Conservation (phyloP, 2,797 vertebrate species). For the Mycteria americana region DNA sequence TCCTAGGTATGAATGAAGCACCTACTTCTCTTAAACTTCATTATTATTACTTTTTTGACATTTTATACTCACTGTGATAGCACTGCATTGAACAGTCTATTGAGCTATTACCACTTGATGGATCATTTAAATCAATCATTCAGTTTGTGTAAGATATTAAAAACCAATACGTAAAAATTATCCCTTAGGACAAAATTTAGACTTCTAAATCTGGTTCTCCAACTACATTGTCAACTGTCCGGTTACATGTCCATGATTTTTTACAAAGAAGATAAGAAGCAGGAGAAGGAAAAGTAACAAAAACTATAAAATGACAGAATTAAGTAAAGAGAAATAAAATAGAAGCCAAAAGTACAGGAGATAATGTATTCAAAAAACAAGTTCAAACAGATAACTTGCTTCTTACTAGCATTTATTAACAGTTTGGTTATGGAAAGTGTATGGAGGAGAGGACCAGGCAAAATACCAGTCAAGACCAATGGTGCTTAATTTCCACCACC, state of each 20-base stretch:
- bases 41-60: neutral
- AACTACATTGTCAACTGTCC: neutral
- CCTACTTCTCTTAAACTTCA: neutral
- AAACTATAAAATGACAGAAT: neutral
- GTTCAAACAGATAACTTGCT: neutral
- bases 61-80: neutral
- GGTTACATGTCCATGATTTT: neutral
- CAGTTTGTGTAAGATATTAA: neutral
- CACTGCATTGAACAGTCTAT: fast-evolving
- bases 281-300: neutral
- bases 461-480: neutral
- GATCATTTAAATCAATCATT: neutral
- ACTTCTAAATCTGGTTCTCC: neutral
- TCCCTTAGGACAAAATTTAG: neutral
- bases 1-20: neutral
- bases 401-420: neutral
- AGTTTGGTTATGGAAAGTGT: neutral
- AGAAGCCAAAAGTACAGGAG: neutral
- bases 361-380: neutral
- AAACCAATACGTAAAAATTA: neutral
- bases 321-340: neutral
- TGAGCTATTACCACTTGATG: neutral
- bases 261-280: neutral
- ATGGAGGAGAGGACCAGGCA: neutral
- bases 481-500: neutral